phyloP scores from a whole-genome alignment of 2,113 vertebrate species.

The Carassius auratus region DNA sequence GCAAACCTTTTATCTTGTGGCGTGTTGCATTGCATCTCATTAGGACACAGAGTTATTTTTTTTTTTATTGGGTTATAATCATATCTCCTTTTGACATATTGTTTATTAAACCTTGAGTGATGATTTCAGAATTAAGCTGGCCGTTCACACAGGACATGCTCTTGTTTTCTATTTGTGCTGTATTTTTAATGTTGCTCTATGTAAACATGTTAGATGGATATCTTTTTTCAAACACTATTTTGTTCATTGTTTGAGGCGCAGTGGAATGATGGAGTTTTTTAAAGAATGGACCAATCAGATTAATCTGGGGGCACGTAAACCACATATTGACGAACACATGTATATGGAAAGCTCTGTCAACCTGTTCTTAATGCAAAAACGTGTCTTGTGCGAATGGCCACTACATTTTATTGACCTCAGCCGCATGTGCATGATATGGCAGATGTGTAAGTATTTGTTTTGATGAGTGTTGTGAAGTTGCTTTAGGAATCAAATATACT shows the following conservation, averaged over 20 bases:
- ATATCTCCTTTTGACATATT: slow-evolving; percentile 24
- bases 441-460: slow-evolving; percentile 45
- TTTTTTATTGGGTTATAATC: background rate
- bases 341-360: background rate
- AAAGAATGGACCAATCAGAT: background rate
- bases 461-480: slow-evolving; percentile 42
- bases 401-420: background rate
- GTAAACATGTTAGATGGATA: background rate
- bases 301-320: background rate
- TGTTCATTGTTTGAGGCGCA: background rate
- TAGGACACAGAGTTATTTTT: background rate
- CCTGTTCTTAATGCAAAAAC: background rate
- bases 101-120: background rate
- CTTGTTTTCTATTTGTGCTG: background rate
- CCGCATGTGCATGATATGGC: slow-evolving; percentile 41
- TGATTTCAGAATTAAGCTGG: background rate
- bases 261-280: too few relatives aligned
- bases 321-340: background rate
- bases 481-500: slow-evolving; percentile 11
- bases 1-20: background rate
- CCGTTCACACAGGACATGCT: background rate
- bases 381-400: background rate
- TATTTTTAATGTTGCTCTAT: background rate
- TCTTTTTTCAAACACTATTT: background rate
- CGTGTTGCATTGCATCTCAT: background rate